Conservation (phyloP, 2,113 vertebrate genomes). For the Elgaria multicarinata region DNA sequence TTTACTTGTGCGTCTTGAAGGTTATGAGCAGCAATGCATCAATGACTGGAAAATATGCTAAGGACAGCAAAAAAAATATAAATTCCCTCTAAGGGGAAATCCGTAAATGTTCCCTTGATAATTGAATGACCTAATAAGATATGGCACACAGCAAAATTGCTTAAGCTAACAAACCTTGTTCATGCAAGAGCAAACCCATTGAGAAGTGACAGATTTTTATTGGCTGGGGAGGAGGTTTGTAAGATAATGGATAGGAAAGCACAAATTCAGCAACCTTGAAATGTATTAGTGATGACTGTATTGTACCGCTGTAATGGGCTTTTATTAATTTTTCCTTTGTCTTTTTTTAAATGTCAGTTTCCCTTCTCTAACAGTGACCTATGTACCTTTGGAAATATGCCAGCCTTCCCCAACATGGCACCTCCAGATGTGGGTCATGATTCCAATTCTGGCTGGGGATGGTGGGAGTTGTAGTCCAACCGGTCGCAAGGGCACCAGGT, state of each 20-base stretch:
- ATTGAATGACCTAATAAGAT: not conserved
- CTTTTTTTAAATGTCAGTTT: not conserved
- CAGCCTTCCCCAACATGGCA: too few relatives aligned
- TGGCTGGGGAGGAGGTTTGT: not conserved
- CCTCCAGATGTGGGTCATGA: too few relatives aligned
- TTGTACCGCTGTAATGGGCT: not conserved
- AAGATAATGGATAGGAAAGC: not conserved
- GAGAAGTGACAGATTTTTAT: not conserved
- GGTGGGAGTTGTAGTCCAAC: too few relatives aligned
- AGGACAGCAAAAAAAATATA: not conserved
- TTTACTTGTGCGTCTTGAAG: not conserved
- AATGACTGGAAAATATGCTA: not conserved
- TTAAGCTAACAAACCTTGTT: not conserved
- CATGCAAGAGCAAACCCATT: not conserved
- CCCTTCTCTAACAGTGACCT: not conserved
- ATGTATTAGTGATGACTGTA: not conserved
- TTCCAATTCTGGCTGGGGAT: too few relatives aligned
- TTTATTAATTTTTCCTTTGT: not conserved
- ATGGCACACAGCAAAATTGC: not conserved
- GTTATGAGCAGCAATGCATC: not conserved
- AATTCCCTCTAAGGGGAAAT: not conserved
- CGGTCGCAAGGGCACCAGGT: too few relatives aligned
- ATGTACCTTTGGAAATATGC: too few relatives aligned
- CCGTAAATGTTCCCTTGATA: not conserved
- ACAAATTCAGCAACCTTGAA: not conserved